Base-by-base conservation (phyloP, 92 coral and sea anemone genomes). In the Plumapathes pennacea region DNA sequence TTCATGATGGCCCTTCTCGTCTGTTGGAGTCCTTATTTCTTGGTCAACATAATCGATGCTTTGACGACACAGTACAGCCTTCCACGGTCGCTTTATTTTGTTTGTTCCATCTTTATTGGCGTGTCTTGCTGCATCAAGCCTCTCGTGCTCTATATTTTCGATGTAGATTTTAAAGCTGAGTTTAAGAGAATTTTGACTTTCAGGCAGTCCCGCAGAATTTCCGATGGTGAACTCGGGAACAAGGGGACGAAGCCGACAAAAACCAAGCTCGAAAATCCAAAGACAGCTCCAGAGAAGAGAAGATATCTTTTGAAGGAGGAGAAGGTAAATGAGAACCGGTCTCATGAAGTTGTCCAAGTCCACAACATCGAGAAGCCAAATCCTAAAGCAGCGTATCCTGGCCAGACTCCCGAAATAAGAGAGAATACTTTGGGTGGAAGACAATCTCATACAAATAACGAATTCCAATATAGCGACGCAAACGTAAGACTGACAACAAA, bases 61-160 rank as follows among this genome's bases (percentile, higher is more conserved):
- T 60, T 60, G 22, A 47, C 64, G 11, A 29, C 11, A 22, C 17
- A 55, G 45, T 25, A 53, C 14, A 54, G 39, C 21, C 67, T 69
- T n/a, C 77, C 77, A 1, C 78, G 78, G 38, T 71, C 78, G 1
- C 18, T 71, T 2, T 71, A 71, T 31, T 25, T 71, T 23, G n/a
- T 60, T 8, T 28, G 78, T 44, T 46, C 71, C 10, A 26, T 58
- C 3, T n/a, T 60, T 13, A 22, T 50, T 10, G 50, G 46, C 25
- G 60, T 33, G 2, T 48, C 60, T 5, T 36, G 71, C 25, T 46
- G 56, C 19, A 27, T 38, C 9, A 71, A 59, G 44, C 45, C 71
- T 12, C 31, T 71, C 25, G 60, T 71, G 21, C 19, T 60, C 3
- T 42, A 51, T 3, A 22, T 0, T 8, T 59, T 47, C 60, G 44